Evolutionary conservation across 2,113 vertebrate genomes (phyloP), one percentile per base, ranked within the genome.

Genomic region (Trachemys scripta): DNA sequence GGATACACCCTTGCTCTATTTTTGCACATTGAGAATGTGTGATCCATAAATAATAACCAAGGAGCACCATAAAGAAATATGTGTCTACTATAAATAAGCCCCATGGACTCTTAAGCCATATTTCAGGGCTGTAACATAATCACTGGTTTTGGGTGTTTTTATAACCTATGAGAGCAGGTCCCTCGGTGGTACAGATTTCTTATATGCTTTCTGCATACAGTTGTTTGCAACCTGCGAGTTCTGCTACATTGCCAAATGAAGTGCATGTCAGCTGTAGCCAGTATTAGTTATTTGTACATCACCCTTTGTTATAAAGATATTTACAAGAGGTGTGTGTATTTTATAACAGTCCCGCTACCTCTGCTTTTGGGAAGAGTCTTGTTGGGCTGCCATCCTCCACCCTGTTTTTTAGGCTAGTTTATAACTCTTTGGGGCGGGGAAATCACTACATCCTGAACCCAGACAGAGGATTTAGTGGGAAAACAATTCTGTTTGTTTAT

Each of bases 331-430:
- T 88, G 82, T 89, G 87, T 82, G 54, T 2, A 11, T 79, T 38
- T 53, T 49, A n/a, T 42, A 45, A 19, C 35, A 8, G 38, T n/a
- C 85, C 65, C 93, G 91, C 92, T 94, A 92, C 80, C 45, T 80
- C 5, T 92, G 17, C 82, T 95, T 86, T 90, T 88, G 96, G 95
- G 92, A 96, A 90, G 69, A 6, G n/a, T 94, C 76, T 94, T 8
- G 1, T 1, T 25, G 59, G 56, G 82, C 90, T 93, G 84, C 94
- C 93, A 38, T n/a, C 27, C 12, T 47, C 75, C 9, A 72, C 19
- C 65, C 19, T 69, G 31, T 20, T 10, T 72, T 72, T 72, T 22
- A 38, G n/a, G 10, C 14, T n/a, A 22, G 65, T 72, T 72, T 72
- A 20, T 72, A 38, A 38, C 2, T n/a, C n/a, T 65, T 35, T 4